These are phyloP conservation scores for Rhombomys opimus DNA, from an alignment of 2,113 vertebrate genomes.

Conservation along the genomic window DNA sequence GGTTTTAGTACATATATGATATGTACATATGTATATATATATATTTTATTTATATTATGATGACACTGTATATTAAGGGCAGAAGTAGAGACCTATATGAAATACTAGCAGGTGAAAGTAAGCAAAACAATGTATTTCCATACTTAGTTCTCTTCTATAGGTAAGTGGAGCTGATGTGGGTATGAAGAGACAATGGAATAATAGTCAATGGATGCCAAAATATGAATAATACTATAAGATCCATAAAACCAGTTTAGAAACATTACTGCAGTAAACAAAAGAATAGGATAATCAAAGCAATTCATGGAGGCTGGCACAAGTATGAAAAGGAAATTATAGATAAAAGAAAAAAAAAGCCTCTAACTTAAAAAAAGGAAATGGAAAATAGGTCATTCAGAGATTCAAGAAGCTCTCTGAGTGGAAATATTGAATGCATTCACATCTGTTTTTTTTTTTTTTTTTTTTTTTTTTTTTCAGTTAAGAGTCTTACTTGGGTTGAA, in stretches of 20 bases:
- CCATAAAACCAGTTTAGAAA: constrained; percentile 22
- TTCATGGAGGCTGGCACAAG: neutral
- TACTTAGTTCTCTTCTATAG: neutral
- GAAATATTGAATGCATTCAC: constrained; percentile 29
- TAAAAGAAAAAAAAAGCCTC: neutral
- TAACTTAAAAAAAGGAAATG: neutral
- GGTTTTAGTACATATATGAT: neutral
- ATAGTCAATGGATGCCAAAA: neutral
- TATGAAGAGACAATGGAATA: neutral
- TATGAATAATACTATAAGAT: neutral
- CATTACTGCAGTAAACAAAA: neutral
- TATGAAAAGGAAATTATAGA: neutral
- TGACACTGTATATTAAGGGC: neutral
- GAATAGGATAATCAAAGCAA: neutral
- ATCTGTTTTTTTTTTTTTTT: constrained; percentile 41
- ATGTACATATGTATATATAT: neutral
- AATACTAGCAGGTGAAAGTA: neutral
- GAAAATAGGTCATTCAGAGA: constrained; percentile 27
- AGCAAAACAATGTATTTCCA: neutral
- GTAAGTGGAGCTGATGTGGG: neutral
- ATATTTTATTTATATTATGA: neutral
- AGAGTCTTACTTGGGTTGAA: constrained; percentile 25
- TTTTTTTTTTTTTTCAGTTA: constrained; percentile 55
- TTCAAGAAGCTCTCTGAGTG: neutral
- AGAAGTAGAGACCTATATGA: neutral